Conservation (phyloP, 2,113 vertebrate genomes). For the Pao palembangensis region DNA sequence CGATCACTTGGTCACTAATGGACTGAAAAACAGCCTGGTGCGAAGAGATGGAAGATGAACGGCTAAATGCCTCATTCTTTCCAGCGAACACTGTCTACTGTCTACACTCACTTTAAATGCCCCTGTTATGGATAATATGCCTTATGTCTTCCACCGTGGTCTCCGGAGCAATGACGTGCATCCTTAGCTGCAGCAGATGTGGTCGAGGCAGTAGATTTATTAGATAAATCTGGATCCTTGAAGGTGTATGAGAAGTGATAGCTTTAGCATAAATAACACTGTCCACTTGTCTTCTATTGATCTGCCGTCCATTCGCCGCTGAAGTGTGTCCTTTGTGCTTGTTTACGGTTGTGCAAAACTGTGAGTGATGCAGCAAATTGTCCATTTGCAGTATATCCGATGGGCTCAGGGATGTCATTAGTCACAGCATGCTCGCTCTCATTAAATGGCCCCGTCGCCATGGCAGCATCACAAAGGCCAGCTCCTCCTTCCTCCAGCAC, state of each 20-base stretch:
- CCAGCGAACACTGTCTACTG: slow-evolving; percentile 21
- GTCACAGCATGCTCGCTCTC: slow-evolving; percentile 75
- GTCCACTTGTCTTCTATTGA: slow-evolving; percentile 54
- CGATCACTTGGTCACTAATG: slow-evolving; percentile 62
- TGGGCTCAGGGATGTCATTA: slow-evolving; percentile 77
- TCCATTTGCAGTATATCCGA: slow-evolving; percentile 73
- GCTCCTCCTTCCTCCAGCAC: slow-evolving; percentile 48
- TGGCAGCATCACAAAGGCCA: slow-evolving; percentile 75
- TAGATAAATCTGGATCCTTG: slow-evolving; percentile 34
- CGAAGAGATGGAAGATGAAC: slow-evolving; percentile 42
- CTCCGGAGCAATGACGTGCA: slow-evolving; percentile 43
- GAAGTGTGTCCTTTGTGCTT: slow-evolving; percentile 50
- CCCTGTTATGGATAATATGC: slow-evolving; percentile 44
- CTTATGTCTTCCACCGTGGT: slow-evolving; percentile 35
- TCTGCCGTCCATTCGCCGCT: slow-evolving; percentile 41
- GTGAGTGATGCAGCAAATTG: slow-evolving; percentile 71
- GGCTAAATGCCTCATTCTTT: slow-evolving; percentile 41
- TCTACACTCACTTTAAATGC: slow-evolving; percentile 43
- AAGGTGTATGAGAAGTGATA: slow-evolving; percentile 25
- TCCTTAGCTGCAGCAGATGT: slow-evolving; percentile 48
- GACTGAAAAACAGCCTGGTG: slow-evolving; percentile 56
- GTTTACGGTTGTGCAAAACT: slow-evolving; percentile 54
- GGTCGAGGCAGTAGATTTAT: slow-evolving; percentile 31
- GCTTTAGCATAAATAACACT: slow-evolving; percentile 21
- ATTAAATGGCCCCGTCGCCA: slow-evolving; percentile 75